Percentiles rank a stretch among this genome's conserved stretches.
These are phyloP conservation scores for Plebejus anna DNA, from an alignment of 2,888 invertebrate species.

Conservation along the genomic window DNA sequence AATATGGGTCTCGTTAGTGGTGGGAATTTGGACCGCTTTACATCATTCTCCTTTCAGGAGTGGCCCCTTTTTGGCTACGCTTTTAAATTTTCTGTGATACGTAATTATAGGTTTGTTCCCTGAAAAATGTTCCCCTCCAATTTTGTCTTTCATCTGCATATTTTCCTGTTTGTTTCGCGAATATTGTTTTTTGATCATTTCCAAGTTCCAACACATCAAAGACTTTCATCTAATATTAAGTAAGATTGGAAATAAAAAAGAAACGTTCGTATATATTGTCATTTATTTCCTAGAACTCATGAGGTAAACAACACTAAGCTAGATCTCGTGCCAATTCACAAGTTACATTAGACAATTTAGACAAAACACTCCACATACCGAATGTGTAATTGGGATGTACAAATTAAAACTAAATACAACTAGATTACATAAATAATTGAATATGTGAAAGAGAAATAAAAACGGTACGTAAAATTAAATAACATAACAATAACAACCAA, in stretches of 20 bases:
- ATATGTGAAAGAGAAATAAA: conserved; percentile 58
- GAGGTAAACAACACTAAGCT: conserved; percentile 78
- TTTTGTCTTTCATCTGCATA: no score
- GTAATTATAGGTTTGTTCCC: no score
- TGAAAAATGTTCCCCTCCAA: no score
- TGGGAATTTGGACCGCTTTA: no score
- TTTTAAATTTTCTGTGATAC: no score
- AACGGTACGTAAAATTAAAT: conserved; percentile 70
- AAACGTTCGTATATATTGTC: conserved; percentile 60
- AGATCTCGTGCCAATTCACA: conserved; percentile 64
- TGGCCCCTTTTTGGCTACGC: no score
- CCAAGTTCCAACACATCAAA: no score
- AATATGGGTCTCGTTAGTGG: no score
- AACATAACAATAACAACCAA: conserved; percentile 76
- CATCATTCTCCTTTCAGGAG: no score
- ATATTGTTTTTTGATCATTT: no score
- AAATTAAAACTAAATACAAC: conserved; percentile 67
- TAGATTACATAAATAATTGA: conserved; percentile 70
- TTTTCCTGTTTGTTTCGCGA: no score
- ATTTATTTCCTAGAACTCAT: conserved; percentile 78
- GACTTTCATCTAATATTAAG: no score
- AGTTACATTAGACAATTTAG: conserved; percentile 42
- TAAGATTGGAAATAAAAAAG: conserved; percentile 41
- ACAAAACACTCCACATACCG: conserved; percentile 59
- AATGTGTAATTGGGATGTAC: conserved; percentile 51